Evolutionary conservation across 1,140 invertebrate genomes (phyloP).

Genomic region (Hermetia illucens): DNA sequence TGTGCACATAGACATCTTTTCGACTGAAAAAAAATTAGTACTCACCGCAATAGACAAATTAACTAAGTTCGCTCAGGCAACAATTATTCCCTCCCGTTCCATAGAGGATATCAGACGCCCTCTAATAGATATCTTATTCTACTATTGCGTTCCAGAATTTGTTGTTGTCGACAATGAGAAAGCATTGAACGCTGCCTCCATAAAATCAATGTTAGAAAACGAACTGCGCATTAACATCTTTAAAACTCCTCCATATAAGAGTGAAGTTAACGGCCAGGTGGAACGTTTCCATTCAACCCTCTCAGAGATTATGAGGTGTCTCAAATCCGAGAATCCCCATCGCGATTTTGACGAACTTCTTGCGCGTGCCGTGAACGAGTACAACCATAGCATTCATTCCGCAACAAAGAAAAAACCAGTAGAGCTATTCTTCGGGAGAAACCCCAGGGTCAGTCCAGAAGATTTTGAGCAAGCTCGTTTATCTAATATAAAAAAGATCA

Average conservation of each 20-base stretch:
- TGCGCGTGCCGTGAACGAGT: too few species aligned
- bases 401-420: too few species aligned
- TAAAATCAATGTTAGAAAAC: constrained; percentile 8
- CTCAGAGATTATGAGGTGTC: too few species aligned
- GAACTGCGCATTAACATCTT: constrained; percentile 7
- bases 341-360: too few species aligned
- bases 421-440: too few species aligned
- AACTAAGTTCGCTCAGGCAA: constrained; percentile 8
- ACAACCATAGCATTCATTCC: too few species aligned
- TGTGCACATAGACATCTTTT: constrained; percentile 5
- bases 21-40: constrained; percentile 2
- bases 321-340: too few species aligned
- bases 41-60: constrained; percentile 10
- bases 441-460: too few species aligned
- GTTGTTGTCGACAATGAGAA: constrained; percentile 9
- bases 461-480: too few species aligned
- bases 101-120: constrained; percentile 6
- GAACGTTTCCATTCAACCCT: too few species aligned
- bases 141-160: constrained; percentile 6
- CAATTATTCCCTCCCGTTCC: constrained; percentile 7
- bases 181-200: constrained; percentile 7
- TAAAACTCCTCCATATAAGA: constrained; percentile 8
- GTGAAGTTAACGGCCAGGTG: too few species aligned
- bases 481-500: too few species aligned
- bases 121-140: constrained; percentile 6